Percentiles rank a stretch among this genome's conserved stretches.
phyloP scores from a whole-genome alignment of 2,797 vertebrate species.

The Gila robusta region DNA sequence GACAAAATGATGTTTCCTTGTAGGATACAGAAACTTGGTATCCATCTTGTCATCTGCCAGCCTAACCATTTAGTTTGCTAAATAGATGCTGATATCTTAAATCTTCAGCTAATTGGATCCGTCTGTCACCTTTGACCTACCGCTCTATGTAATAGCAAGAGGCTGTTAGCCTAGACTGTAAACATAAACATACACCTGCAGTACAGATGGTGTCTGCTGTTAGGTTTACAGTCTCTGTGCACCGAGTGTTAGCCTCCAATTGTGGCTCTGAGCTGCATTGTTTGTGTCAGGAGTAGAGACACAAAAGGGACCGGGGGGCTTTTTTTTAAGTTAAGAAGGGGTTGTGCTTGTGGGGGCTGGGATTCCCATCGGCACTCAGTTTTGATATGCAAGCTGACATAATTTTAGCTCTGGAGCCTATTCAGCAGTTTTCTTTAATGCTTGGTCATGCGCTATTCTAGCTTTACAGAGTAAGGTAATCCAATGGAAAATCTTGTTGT shows the following conservation, averaged over 20 bases:
- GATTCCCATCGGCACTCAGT: constrained; percentile 21
- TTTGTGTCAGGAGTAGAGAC: constrained; percentile 51
- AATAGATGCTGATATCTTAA: constrained; percentile 47
- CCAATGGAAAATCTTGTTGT: neutral
- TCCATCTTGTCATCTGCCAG: constrained; percentile 1
- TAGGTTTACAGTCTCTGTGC: constrained; percentile 52
- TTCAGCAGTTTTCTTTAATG: constrained; percentile 29
- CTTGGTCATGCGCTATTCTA: neutral
- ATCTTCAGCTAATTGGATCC: constrained; percentile 56
- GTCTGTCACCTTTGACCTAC: constrained; percentile 55
- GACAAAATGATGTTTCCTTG: neutral
- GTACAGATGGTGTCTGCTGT: constrained; percentile 62
- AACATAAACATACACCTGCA: constrained; percentile 38
- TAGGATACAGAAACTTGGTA: neutral
- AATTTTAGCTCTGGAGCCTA: constrained; percentile 10
- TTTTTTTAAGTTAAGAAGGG: constrained; percentile 16
- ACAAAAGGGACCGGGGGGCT: constrained; percentile 25
- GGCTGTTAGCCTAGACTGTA: constrained; percentile 10
- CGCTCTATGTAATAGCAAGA: constrained; percentile 47
- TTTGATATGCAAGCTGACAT: constrained; percentile 37
- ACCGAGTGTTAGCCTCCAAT: constrained; percentile 57
- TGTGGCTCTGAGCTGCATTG: constrained; percentile 59
- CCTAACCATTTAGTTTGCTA: constrained; percentile 41
- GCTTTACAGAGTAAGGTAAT: neutral
- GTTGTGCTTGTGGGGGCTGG: constrained; percentile 28